phyloP scores from a whole-genome alignment of 2,888 invertebrate species.

The Diarsia dahlii region DNA sequence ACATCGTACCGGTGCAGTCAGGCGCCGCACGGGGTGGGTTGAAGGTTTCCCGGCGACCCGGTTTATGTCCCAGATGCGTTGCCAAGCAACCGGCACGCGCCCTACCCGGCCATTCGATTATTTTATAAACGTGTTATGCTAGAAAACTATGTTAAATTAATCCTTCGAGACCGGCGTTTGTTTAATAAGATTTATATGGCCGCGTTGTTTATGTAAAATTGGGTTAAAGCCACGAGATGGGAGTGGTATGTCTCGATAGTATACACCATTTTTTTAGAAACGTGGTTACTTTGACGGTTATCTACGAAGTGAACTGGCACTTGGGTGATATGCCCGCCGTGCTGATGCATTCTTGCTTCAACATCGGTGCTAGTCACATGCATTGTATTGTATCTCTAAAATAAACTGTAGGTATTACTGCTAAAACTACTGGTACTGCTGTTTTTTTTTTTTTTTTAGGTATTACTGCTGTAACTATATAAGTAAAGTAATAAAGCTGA shows the following conservation, averaged over 20 bases:
- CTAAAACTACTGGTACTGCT: no score
- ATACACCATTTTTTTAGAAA: no score
- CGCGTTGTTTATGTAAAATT: conserved; percentile 8
- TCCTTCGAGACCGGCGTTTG: conserved; percentile 44
- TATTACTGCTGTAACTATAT: no score
- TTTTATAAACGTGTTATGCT: conserved; percentile 66
- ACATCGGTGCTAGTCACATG: no score
- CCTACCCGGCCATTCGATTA: conserved; percentile 68
- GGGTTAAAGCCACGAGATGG: neutral
- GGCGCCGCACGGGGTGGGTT: conserved; percentile 60
- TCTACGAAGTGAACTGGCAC: no score
- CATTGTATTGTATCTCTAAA: no score
- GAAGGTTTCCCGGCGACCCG: conserved; percentile 73
- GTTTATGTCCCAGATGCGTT: conserved; percentile 82
- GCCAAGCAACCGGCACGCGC: conserved; percentile 73
- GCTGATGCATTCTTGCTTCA: no score
- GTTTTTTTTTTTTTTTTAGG: no score
- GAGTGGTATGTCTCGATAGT: neutral
- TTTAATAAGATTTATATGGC: conserved; percentile 31
- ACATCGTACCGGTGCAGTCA: conserved; percentile 61
- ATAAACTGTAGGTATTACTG: no score
- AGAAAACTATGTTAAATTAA: conserved; percentile 64
- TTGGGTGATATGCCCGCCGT: no score
- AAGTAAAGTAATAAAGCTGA: no score
- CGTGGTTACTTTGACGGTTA: no score